Base-by-base conservation (phyloP, 2,113 vertebrate species). In the Albula glossodonta region DNA sequence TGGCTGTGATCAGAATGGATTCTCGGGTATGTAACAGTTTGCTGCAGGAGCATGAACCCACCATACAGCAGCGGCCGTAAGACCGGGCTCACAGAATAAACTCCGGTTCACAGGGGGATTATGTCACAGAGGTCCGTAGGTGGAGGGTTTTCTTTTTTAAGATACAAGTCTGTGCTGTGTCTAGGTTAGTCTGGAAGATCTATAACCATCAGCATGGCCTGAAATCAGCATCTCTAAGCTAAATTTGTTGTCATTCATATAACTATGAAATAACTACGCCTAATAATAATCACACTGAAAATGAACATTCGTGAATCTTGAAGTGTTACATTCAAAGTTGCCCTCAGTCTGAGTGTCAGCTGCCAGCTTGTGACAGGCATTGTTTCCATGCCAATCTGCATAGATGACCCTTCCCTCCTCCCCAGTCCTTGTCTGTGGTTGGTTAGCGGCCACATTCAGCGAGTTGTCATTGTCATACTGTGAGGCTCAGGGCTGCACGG, bases 311-410 rank as follows among this genome's bases (percentile, higher is more conserved):
- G 89, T 88, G 89, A 91, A 90, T 51, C 48, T 84, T 82, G 84
- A 80, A 89, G 89, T 86, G 85, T 89, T 89, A 93, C 91, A 92
- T 93, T 94, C 92, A 90, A 51, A 1, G 83, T 87, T 66, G 83
- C 87, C 86, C 86, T 89, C 84, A 66, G 52, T 88, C 78, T n/a
- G 60, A 70, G n/a, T 78, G 49, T n/a, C 60, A 87, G 90, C 85
- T 83, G 87, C 89, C 25, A 17, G 49, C 41, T 66, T 41, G n/a
- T 11, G 11, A 49, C 50, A 57, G 82, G 90, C 91, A 93, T 92
- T 92, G 93, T 92, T 93, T 90, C 70, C 82, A 84, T 87, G 88
- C 83, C 51, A 9, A 22, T 79, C 85, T 85, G 60, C 86, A 87
- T 82, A 70, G 91, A 91, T 89, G 89, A 91, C 56, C 17, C 56